phyloP scores from a whole-genome alignment of 2,888 invertebrate species.

The Pristionchus fissidentatus region DNA sequence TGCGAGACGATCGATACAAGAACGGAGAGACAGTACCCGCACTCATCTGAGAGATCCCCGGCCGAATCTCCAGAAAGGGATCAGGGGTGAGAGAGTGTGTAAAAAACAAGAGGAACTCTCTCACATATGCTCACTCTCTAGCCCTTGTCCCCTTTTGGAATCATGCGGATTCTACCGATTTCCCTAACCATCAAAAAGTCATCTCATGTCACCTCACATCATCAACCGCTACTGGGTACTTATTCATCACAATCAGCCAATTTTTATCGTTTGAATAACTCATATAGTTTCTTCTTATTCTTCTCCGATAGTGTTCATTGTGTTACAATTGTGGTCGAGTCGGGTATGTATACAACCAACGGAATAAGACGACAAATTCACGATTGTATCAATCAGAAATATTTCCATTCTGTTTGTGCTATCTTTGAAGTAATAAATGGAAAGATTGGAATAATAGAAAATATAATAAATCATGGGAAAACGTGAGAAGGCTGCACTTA shows the following conservation, averaged over 20 bases:
- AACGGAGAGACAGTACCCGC: background rate
- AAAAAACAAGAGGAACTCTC: too few relatives aligned
- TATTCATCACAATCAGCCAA: too few relatives aligned
- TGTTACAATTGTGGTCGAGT: conserved; percentile 4
- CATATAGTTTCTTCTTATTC: background rate
- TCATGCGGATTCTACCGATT: background rate
- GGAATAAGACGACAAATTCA: background rate
- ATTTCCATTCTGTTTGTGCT: background rate
- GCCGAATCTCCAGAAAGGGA: too few relatives aligned
- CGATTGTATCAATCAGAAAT: conserved; percentile 28
- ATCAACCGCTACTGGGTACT: too few relatives aligned
- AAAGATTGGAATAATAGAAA: background rate
- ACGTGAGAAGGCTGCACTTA: too few relatives aligned
- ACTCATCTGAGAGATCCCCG: conserved; percentile 27
- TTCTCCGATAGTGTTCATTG: background rate
- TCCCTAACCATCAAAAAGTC: background rate
- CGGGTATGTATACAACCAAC: background rate
- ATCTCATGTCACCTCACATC: too few relatives aligned
- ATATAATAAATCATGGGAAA: too few relatives aligned
- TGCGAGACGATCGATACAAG: conserved; percentile 5
- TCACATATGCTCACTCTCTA: too few relatives aligned
- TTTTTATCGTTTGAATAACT: too few relatives aligned
- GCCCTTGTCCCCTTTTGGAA: too few relatives aligned
- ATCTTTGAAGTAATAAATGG: background rate
- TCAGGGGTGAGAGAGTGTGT: too few relatives aligned